phyloP scores from a whole-genome alignment of 2,113 vertebrate species.

The Coryphaenoides rupestris region DNA sequence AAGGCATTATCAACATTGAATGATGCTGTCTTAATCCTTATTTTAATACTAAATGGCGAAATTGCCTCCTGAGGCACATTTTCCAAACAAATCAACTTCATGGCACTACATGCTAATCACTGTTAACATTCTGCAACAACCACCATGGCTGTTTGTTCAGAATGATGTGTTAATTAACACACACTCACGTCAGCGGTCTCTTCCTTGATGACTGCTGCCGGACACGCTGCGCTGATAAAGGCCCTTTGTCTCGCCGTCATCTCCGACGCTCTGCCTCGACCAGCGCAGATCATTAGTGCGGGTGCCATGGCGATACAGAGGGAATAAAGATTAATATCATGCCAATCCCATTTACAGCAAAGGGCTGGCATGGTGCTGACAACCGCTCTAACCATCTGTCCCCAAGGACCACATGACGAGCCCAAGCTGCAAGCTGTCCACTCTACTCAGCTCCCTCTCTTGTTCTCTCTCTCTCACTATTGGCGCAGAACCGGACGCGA shows the following conservation, averaged over 20 bases:
- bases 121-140: no score
- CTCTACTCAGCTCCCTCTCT: neutral
- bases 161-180: no score
- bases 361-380: conserved; percentile 29
- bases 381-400: conserved; percentile 25
- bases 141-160: no score
- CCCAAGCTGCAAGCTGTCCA: conserved; percentile 22
- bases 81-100: no score
- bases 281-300: conserved; percentile 45
- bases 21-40: no score
- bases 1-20: no score
- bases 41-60: no score
- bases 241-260: conserved; percentile 36
- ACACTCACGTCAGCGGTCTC: no score
- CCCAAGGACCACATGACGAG: conserved; percentile 26
- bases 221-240: conserved; percentile 13
- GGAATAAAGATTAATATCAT: conserved; percentile 49
- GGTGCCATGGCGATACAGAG: conserved; percentile 26
- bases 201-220: no score
- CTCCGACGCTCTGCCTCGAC: conserved; percentile 5
- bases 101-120: no score
- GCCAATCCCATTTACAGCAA: conserved; percentile 12
- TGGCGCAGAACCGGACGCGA: conserved; percentile 59
- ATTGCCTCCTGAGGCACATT: no score
- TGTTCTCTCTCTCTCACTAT: conserved; percentile 27